Base-by-base conservation (phyloP, 53 echinoderm and acorn worm genomes). In the Hippasteria phrygiana region DNA sequence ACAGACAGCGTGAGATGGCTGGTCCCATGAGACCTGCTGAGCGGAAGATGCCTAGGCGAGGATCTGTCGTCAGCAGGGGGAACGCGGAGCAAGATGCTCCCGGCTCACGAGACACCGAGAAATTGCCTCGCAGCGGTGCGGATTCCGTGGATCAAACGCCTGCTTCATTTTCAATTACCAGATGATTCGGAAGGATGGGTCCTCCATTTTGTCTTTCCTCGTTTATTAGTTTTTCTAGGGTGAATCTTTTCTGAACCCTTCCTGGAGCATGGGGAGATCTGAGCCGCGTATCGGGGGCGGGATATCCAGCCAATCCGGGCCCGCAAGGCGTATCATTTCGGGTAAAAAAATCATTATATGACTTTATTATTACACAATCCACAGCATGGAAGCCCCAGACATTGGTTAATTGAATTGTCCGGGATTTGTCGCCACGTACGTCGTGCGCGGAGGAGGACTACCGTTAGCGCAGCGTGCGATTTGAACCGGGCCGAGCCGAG, bases 81-180 rank as follows among this genome's bases (percentile, higher is more conserved):
- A n/a, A n/a, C n/a, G n/a, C n/a, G 16, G 16, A 20, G 51, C 5
- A 41, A 0, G 83, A 83, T 28, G 29, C 83, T 43, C 65, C 33
- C 12, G 65, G 29, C 3, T 18, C n/a, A 83, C 64, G 26, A 63
- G 65, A 63, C 80, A 28, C 18, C 46, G 83, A 67, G 64, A 83
- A 85, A 85, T 85, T 85, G 71, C 71, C 85, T 69, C 20, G 10
- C 50, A 71, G 50, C n/a, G 47, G 37, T 85, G 35, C 17, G 53
- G 50, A 85, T 85, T 85, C 65, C 85, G 34, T 36, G 71, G 48
- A 71, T 85, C 85, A 71, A 85, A 85, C 85, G 85, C 36, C 38
- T 85, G 85, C 50, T 85, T 85, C 85, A 85, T 50, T 85, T 70
- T 85, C 85, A 85, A 85, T 85, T 85, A 85, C 50, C 71, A 70